These are phyloP conservation scores for Telmatherina bonti DNA, from an alignment of 2,797 vertebrate genomes.

Conservation along the genomic window DNA sequence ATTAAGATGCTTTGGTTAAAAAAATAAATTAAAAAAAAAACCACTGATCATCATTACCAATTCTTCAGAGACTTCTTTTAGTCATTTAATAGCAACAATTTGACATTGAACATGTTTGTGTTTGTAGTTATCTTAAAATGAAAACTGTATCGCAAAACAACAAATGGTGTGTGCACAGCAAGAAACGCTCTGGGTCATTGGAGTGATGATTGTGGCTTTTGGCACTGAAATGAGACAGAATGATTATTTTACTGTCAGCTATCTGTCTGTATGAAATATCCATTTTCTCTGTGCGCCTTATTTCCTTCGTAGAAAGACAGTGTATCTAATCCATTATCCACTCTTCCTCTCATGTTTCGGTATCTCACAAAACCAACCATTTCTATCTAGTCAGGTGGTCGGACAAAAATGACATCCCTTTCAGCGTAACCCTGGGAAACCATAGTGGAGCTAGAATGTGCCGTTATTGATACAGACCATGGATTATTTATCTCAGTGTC, in stretches of 20 bases:
- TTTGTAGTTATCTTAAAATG: not conserved
- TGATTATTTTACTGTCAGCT: constrained; percentile 6
- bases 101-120: not conserved
- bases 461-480: constrained; percentile 9
- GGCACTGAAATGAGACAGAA: constrained; percentile 18
- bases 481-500: constrained; percentile 25
- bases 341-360: not conserved
- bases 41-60: not conserved
- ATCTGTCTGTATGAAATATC: constrained; percentile 22
- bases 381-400: constrained; percentile 18
- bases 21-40: not conserved
- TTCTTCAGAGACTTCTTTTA: not conserved
- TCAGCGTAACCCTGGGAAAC: constrained; percentile 8
- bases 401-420: constrained; percentile 23
- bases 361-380: constrained; percentile 23
- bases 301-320: constrained; percentile 26
- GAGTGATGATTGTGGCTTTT: not conserved
- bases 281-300: constrained; percentile 24
- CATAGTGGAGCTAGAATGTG: not conserved
- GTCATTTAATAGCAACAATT: not conserved
- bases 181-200: not conserved
- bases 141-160: not conserved
- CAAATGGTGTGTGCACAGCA: not conserved
- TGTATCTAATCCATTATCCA: constrained; percentile 44
- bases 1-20: not conserved